Evolutionary conservation across 1,140 invertebrate genomes (phyloP), one percentile per base, ranked within the genome.

Genomic region (Drosophila melanica): DNA sequence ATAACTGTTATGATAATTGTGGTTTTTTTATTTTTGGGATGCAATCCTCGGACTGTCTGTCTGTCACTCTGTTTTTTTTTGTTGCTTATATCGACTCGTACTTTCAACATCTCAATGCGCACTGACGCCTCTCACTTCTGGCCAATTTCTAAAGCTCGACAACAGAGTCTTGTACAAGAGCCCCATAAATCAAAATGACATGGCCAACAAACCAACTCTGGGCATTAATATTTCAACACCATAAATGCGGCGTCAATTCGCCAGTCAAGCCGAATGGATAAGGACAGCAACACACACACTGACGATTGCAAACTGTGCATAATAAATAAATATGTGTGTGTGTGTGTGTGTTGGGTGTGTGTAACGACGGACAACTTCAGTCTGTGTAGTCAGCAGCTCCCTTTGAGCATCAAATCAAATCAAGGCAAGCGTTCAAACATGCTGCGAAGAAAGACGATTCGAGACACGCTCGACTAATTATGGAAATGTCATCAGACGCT

Each of bases 141-240:
- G 33, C 14, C 23, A 14, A 20, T 63, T 27, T 51, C 41, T 20
- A 30, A 33, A 45, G 16, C 60, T 45, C 50, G 63, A 65, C 59
- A 30, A 55, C 63, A 35, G 60, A 67, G 54, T 57, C n/a, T n/a
- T 58, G 63, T 79, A 58, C 77, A 67, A 69, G 74, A 71, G 75
- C 75, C 69, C 65, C 81, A 86, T 86, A 86, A 86, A 86, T 86
- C 82, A 86, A 79, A 86, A 59, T 87, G 81, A 87, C 81, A 86
- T 86, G 75, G 73, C 62, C 82, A 86, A 87, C 62, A 78, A 86
- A 87, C 81, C 82, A 79, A 87, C 79, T 86, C 81, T 75, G 78
- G 78, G 82, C 82, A 86, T 86, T 87, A 86, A 86, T 86, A 86
- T 86, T 86, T 86, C 81, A 86, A 86, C 82, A 86, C 81, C 81